Base-by-base conservation (phyloP, 2,888 invertebrate species). In the Serrognathus titanus region DNA sequence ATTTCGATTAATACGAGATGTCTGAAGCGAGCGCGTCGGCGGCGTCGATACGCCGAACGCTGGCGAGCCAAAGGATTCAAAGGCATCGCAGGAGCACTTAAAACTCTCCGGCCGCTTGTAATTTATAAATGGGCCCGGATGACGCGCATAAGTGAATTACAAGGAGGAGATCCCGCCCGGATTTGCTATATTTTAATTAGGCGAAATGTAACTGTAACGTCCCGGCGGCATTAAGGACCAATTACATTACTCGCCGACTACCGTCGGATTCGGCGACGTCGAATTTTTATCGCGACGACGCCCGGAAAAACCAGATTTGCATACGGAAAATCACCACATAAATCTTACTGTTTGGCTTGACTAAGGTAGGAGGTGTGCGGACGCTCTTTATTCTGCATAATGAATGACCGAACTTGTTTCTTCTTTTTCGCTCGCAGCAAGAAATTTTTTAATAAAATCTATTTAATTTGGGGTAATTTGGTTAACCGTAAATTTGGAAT, bases 121-220 rank as follows among this genome's bases (percentile, higher is more conserved):
- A 56, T 56, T 56, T 56, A 56, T 52, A 56, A 56, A 56, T 56
- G 56, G 56, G 51, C 36, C 38, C 46, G 47, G 56, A 56, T 52
- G 51, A 56, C 51, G 48, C 52, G 56, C 48, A 56, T 56, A 56
- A 56, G 56, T 51, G 56, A 56, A 56, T 56, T 56, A 56, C 51
- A 48, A 35, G 48, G 51, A 47, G 47, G 51, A 51, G 46, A 16
- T 48, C 52, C 51, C 47, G 47, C 37, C 48, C 47, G 56, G 56
- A 56, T 56, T 56, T 48, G 52, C 52, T 41, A 56, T 56, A 56
- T 56, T 56, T 56, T 56, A 56, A 56, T 56, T 56, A 56, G 56
- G 56, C 39, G 48, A 56, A 56, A 51, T 48, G 56, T 56, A 56
- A 56, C 56, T 39, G 56, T 51, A 55, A 48, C 49, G 54, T 50